Conservation (phyloP, 2,797 vertebrate genomes). For the Mionectes olivaceus region DNA sequence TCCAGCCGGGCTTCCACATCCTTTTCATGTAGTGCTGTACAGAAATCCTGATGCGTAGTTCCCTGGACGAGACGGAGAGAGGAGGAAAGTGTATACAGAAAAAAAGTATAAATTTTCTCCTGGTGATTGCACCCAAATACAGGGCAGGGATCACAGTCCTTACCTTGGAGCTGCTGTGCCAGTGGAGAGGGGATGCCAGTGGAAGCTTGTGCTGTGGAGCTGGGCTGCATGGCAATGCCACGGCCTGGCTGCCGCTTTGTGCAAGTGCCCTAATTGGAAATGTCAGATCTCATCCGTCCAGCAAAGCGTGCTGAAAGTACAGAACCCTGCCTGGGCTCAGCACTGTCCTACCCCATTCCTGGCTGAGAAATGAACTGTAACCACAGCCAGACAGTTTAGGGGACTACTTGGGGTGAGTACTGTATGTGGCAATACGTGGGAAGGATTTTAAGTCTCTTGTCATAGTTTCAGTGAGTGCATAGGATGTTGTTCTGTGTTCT, state of each 20-base stretch:
- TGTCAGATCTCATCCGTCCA: slow-evolving; percentile 6
- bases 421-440: background rate
- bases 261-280: slow-evolving; percentile 8
- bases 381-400: background rate
- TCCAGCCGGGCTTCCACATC: background rate
- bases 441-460: background rate
- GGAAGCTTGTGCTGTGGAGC: background rate
- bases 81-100: background rate
- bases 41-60: rapidly evolving
- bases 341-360: background rate
- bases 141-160: background rate
- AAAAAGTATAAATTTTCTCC: rapidly evolving
- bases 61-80: background rate
- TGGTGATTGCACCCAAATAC: background rate
- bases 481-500: background rate
- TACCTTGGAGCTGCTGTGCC: background rate
- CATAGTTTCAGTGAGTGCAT: background rate
- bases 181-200: background rate
- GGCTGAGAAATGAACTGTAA: background rate
- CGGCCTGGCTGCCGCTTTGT: background rate
- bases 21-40: background rate
- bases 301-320: background rate
- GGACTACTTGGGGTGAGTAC: background rate
- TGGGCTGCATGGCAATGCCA: slow-evolving; percentile 18
- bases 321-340: background rate